phyloP scores from a whole-genome alignment of 1,140 invertebrate genomes.

The Drosophila seguyi region DNA sequence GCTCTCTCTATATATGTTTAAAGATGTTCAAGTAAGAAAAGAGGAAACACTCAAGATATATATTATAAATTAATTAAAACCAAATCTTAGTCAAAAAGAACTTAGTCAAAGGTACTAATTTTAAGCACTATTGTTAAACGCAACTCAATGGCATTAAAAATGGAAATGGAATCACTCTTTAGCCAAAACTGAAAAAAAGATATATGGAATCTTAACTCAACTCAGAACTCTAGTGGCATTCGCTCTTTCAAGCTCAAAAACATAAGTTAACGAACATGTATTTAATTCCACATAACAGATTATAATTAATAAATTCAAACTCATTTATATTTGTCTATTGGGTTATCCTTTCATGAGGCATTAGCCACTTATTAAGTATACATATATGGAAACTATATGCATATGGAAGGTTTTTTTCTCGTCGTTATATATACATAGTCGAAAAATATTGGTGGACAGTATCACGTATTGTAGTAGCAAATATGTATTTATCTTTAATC shows the following conservation, averaged over 20 bases:
- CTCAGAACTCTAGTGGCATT: constrained; percentile 57
- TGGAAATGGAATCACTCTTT: constrained; percentile 29
- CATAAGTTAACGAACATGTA: constrained; percentile 61
- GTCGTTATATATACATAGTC: constrained; percentile 76
- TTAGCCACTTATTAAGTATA: constrained; percentile 55
- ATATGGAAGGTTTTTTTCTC: constrained; percentile 69
- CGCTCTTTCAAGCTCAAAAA: constrained; percentile 62
- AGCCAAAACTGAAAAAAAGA: constrained; percentile 38
- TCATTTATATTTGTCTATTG: constrained; percentile 70
- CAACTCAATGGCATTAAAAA: constrained; percentile 42
- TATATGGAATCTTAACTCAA: constrained; percentile 43
- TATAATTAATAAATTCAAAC: constrained; percentile 40
- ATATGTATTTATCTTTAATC: constrained; percentile 74
- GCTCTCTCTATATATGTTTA: constrained; percentile 72
- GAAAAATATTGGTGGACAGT: constrained; percentile 75
- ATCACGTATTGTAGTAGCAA: constrained; percentile 76
- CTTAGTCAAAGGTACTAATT: constrained; percentile 79
- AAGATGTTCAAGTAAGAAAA: constrained; percentile 62
- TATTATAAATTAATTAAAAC: constrained; percentile 66
- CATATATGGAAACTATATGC: constrained; percentile 40
- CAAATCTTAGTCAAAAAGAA: constrained; percentile 75
- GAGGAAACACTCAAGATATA: constrained; percentile 46
- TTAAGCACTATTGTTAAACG: constrained; percentile 76
- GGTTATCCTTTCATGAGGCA: constrained; percentile 63
- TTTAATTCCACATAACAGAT: constrained; percentile 60